These are phyloP conservation scores for Notarius quadriscutis DNA, from an alignment of 2,113 vertebrate species.

Conservation along the genomic window DNA sequence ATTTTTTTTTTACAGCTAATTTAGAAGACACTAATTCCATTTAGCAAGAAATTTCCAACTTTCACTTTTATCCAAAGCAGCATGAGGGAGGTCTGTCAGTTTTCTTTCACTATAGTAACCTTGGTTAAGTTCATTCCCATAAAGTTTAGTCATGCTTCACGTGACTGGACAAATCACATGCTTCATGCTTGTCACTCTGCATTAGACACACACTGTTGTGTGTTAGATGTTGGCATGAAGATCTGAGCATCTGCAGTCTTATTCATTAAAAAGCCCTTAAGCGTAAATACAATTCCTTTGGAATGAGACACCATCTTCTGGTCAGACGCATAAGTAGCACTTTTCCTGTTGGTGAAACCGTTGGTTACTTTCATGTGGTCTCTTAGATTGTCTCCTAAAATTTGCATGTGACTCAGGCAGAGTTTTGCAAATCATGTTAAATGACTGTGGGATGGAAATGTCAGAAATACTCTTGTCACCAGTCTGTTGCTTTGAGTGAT, in stretches of 20 bases:
- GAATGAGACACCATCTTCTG: neutral
- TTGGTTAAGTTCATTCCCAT: neutral
- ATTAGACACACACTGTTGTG: neutral
- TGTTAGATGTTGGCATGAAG: neutral
- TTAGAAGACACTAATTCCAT: neutral
- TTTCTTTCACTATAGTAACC: neutral
- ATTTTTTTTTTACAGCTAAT: neutral
- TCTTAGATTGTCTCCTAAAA: constrained; percentile 4
- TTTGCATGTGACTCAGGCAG: neutral
- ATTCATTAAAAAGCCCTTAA: constrained; percentile 1
- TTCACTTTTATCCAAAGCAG: neutral
- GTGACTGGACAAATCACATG: neutral
- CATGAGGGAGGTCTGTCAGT: neutral
- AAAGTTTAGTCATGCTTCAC: neutral
- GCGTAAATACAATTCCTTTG: constrained; percentile 20
- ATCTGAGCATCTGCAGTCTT: constrained; percentile 16
- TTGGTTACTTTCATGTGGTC: constrained; percentile 11
- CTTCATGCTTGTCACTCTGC: neutral
- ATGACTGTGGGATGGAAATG: neutral
- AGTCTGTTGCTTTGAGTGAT: too few species aligned
- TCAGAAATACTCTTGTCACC: neutral
- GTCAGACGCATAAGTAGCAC: neutral
- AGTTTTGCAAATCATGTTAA: constrained; percentile 4
- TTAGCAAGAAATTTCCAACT: neutral
- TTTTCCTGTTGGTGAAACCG: neutral